These are phyloP conservation scores for Panthera uncia DNA, from an alignment of 2,113 vertebrate genomes.

Conservation along the genomic window DNA sequence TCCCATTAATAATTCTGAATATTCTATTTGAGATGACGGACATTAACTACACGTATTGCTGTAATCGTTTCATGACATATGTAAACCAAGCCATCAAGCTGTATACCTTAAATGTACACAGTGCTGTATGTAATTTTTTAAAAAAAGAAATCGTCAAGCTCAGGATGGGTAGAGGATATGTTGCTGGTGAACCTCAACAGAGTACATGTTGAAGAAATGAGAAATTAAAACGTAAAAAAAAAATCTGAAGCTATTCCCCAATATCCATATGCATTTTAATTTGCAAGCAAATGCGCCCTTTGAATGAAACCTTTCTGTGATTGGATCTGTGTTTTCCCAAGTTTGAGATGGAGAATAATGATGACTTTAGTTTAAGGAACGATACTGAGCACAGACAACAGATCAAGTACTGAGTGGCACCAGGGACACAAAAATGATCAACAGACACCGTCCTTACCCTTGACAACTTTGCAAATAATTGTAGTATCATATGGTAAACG, in stretches of 20 bases:
- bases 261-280: neutral
- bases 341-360: neutral
- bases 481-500: neutral
- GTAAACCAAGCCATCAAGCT: neutral
- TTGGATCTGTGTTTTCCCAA: slow-evolving; percentile 25
- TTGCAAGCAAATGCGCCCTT: slow-evolving; percentile 55
- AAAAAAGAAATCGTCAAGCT: neutral
- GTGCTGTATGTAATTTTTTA: neutral
- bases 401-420: neutral
- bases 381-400: neutral
- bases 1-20: slow-evolving; percentile 51
- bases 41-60: neutral
- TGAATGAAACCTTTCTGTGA: slow-evolving; percentile 4
- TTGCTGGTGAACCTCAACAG: neutral
- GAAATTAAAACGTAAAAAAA: neutral
- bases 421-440: neutral
- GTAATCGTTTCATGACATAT: neutral
- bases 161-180: neutral
- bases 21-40: neutral
- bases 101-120: neutral
- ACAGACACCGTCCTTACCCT: neutral
- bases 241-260: slow-evolving; percentile 61
- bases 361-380: neutral
- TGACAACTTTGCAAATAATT: neutral
- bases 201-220: neutral